Percentiles rank a stretch among this genome's conserved stretches.
phyloP scores from a whole-genome alignment of 2,797 vertebrate species.

The Lindbergichthys nudifrons region DNA sequence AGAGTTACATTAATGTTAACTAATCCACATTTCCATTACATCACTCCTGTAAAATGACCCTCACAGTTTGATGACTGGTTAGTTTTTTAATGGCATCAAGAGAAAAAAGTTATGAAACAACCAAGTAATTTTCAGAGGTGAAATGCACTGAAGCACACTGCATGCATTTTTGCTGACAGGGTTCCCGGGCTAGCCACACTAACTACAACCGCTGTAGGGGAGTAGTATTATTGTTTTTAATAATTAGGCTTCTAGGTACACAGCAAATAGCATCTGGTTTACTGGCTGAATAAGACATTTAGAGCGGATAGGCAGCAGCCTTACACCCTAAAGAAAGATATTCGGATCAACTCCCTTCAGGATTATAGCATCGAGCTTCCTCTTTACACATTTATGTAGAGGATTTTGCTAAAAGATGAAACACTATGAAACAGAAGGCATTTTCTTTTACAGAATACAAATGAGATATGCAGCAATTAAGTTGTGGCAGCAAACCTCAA shows the following conservation, averaged over 20 bases:
- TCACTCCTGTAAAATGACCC: not conserved
- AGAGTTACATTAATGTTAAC: slow-evolving; percentile 13
- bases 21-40: not conserved
- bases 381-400: slow-evolving; percentile 29
- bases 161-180: slow-evolving; percentile 42
- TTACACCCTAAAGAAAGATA: slow-evolving; percentile 18
- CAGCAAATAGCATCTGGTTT: slow-evolving; percentile 14
- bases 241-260: slow-evolving; percentile 26
- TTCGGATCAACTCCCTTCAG: slow-evolving; percentile 32
- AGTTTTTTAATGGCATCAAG: slow-evolving; percentile 7
- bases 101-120: slow-evolving; percentile 18
- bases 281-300: slow-evolving; percentile 18
- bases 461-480: slow-evolving; percentile 5
- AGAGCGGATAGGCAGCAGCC: slow-evolving; percentile 17
- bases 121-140: slow-evolving; percentile 44
- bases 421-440: not conserved
- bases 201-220: slow-evolving; percentile 18
- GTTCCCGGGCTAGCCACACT: slow-evolving; percentile 10
- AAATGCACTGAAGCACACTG: slow-evolving; percentile 32
- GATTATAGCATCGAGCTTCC: slow-evolving; percentile 32
- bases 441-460: slow-evolving; percentile 18
- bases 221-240: slow-evolving; percentile 34
- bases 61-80: slow-evolving; percentile 5
- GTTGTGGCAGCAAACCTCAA: slow-evolving; percentile 1
- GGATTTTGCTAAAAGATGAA: slow-evolving; percentile 29